phyloP scores from a whole-genome alignment of 2,797 vertebrate species.

The Meda fulgida region DNA sequence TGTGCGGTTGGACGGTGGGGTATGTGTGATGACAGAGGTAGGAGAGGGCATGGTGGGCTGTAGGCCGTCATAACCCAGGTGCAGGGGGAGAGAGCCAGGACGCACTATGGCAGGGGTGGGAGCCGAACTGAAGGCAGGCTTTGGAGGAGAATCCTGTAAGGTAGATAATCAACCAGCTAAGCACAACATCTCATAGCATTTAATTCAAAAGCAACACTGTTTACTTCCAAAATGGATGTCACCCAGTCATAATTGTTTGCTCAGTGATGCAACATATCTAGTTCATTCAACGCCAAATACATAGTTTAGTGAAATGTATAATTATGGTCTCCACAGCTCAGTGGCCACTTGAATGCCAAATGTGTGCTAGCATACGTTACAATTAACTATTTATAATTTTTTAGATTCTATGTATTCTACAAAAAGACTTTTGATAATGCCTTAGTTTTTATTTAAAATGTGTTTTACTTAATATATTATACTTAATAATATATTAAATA shows the following conservation, averaged over 20 bases:
- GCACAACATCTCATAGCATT: not conserved
- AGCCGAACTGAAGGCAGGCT: conserved; percentile 83
- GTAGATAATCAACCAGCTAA: conserved; percentile 47
- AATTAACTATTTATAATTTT: not conserved
- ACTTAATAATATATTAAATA: not conserved
- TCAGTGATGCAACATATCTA: conserved; percentile 40
- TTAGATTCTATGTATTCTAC: not conserved
- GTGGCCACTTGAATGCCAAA: not conserved
- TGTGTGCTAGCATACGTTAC: not conserved
- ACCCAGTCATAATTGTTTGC: conserved; percentile 13
- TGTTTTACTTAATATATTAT: too few species aligned
- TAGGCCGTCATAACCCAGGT: conserved; percentile 89
- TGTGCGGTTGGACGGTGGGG: conserved; percentile 94
- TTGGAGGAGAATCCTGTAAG: conserved; percentile 82
- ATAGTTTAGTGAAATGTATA: conserved; percentile 25
- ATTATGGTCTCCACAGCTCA: conserved; percentile 18
- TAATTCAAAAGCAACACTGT: conserved; percentile 1
- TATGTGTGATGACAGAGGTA: conserved; percentile 97
- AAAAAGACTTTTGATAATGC: not conserved
- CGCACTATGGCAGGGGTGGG: conserved; percentile 94
- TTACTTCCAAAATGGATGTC: not conserved
- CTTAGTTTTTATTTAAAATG: not conserved
- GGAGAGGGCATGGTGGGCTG: conserved; percentile 96
- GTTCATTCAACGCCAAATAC: conserved; percentile 14
- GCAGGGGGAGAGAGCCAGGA: conserved; percentile 92